phyloP scores from a whole-genome alignment of 2,113 vertebrate genomes.

The Scartelaos histophorus region DNA sequence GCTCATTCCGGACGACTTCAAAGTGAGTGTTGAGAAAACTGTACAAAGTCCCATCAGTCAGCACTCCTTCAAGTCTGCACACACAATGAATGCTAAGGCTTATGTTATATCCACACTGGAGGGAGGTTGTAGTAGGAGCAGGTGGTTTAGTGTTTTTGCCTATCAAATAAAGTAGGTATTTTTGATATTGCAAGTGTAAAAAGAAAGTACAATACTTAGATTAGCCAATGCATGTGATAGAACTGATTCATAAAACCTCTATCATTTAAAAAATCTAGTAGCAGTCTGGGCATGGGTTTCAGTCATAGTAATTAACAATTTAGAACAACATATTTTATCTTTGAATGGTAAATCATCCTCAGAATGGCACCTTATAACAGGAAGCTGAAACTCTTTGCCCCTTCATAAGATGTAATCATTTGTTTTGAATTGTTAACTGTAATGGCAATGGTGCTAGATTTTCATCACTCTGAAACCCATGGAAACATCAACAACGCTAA shows the following conservation, averaged over 20 bases:
- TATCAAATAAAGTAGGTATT: background rate
- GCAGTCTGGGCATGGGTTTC: background rate
- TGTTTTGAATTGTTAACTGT: no score
- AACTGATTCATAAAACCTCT: background rate
- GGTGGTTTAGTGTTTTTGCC: background rate
- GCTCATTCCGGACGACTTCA: conserved; percentile 98
- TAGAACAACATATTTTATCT: no score
- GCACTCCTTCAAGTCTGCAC: conserved; percentile 54
- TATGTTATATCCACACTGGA: background rate
- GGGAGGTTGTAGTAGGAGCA: background rate
- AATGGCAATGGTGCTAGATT: no score
- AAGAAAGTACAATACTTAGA: background rate
- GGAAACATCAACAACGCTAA: no score
- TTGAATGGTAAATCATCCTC: no score
- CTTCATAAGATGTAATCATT: no score
- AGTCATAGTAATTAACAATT: no score
- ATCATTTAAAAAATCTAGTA: background rate
- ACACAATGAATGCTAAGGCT: conserved; percentile 55
- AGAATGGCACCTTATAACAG: no score
- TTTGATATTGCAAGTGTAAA: background rate
- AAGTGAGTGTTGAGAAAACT: conserved; percentile 82
- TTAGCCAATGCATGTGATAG: background rate
- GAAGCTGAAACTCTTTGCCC: no score
- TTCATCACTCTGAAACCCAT: no score
- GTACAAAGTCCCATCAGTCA: conserved; percentile 61